Evolutionary conservation across 2,797 vertebrate genomes (phyloP).

Genomic region (Malacoctenus gilli): DNA sequence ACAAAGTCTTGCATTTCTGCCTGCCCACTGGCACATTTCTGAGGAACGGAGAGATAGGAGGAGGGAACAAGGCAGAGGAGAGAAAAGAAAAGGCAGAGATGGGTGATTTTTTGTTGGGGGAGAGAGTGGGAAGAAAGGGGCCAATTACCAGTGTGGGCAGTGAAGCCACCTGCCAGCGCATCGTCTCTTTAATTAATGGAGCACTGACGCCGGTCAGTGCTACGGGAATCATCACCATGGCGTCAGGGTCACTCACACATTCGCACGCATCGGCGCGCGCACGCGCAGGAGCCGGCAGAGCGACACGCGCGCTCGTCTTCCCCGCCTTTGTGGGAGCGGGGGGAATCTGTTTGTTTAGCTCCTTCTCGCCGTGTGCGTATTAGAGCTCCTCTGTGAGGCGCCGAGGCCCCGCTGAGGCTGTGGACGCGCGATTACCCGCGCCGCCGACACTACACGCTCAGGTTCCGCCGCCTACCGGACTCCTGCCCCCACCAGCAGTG

Average conservation of each 20-base stretch:
- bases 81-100: slow-evolving; percentile 87
- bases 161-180: slow-evolving; percentile 94
- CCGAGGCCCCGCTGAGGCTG: slow-evolving; percentile 65
- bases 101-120: slow-evolving; percentile 76
- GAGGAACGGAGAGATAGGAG: slow-evolving; percentile 76
- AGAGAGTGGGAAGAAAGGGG: slow-evolving; percentile 88
- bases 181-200: slow-evolving; percentile 96
- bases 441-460: slow-evolving; percentile 44
- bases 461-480: slow-evolving; percentile 53
- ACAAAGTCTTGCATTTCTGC: slow-evolving; percentile 92
- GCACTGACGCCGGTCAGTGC: slow-evolving; percentile 92
- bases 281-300: slow-evolving; percentile 1
- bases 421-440: slow-evolving; percentile 54
- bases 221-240: slow-evolving; percentile 88
- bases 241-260: slow-evolving; percentile 85
- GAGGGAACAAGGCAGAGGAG: slow-evolving; percentile 79
- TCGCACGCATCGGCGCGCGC: slow-evolving; percentile 32
- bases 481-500: slow-evolving; percentile 46
- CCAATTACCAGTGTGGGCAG: slow-evolving; percentile 95
- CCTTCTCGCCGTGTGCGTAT: slow-evolving; percentile 74
- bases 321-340: slow-evolving; percentile 83
- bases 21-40: slow-evolving; percentile 95
- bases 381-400: slow-evolving; percentile 69
- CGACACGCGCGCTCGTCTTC: slow-evolving; percentile 80
- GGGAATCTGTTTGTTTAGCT: slow-evolving; percentile 91